Conservation (phyloP, 2,888 invertebrate species). For the Zelleria hepariella region DNA sequence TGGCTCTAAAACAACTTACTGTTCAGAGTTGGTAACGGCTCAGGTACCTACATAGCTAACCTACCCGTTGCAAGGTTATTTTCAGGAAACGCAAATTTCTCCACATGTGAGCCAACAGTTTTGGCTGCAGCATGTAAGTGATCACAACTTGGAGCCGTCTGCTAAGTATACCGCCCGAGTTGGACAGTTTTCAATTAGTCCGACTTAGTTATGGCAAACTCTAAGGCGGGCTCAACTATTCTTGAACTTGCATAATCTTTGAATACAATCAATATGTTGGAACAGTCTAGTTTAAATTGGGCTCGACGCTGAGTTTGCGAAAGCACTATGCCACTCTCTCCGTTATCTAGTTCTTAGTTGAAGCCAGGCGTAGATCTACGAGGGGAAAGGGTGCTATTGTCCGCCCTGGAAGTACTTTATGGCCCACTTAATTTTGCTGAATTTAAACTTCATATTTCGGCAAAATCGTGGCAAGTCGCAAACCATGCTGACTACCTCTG, state of each 20-base stretch:
- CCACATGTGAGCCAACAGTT: background rate
- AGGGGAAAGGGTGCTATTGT: too few relatives aligned
- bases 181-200: constrained; percentile 11
- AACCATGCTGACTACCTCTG: too few relatives aligned
- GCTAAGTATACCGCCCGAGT: background rate
- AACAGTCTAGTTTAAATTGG: background rate
- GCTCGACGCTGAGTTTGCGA: background rate
- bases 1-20: background rate
- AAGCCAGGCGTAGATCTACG: too few relatives aligned
- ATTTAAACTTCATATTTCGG: background rate
- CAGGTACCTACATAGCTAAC: background rate
- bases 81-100: background rate
- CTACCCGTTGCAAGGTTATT: background rate
- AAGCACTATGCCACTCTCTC: background rate
- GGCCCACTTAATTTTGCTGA: background rate
- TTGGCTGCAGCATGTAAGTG: background rate
- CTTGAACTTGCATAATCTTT: constrained; percentile 2
- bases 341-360: background rate
- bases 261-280: background rate
- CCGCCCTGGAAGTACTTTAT: too few relatives aligned
- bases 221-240: background rate
- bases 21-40: background rate
- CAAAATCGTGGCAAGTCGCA: too few relatives aligned
- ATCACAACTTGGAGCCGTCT: background rate
- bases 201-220: constrained; percentile 1